Evolutionary conservation across 2,797 vertebrate genomes (phyloP).

Genomic region (Rhinella marina): DNA sequence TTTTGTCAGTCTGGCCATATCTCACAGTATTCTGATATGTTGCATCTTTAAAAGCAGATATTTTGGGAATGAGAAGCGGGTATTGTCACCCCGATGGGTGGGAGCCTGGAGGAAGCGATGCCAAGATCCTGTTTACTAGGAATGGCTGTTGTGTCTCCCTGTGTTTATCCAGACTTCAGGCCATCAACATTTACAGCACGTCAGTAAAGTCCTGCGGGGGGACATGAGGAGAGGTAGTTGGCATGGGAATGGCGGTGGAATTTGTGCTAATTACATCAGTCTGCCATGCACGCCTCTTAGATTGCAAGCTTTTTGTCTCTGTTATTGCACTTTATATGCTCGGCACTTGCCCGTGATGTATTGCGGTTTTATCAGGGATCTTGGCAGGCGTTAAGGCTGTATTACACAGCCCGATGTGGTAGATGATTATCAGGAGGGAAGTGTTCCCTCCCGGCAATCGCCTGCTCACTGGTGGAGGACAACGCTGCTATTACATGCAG

Average conservation of each 20-base stretch:
- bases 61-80: not conserved
- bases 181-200: not conserved
- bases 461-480: too few species aligned
- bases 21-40: not conserved
- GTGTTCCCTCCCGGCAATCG: too few species aligned
- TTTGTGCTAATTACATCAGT: not conserved
- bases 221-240: not conserved
- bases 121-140: constrained; percentile 53
- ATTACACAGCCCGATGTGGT: too few species aligned
- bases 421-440: too few species aligned
- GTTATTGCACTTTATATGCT: not conserved
- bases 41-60: not conserved
- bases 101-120: not conserved
- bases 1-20: too few species aligned
- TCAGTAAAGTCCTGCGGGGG: not conserved
- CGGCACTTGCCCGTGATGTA: not conserved
- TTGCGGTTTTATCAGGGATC: not conserved
- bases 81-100: constrained; percentile 20
- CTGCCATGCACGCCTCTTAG: not conserved
- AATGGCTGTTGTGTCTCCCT: not conserved
- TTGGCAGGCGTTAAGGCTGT: not conserved
- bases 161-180: not conserved
- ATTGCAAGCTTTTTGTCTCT: not conserved
- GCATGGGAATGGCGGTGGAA: not conserved
- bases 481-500: too few species aligned